These are phyloP conservation scores for Rhagologus leucostigma DNA, from an alignment of 2,113 vertebrate species.

Conservation along the genomic window DNA sequence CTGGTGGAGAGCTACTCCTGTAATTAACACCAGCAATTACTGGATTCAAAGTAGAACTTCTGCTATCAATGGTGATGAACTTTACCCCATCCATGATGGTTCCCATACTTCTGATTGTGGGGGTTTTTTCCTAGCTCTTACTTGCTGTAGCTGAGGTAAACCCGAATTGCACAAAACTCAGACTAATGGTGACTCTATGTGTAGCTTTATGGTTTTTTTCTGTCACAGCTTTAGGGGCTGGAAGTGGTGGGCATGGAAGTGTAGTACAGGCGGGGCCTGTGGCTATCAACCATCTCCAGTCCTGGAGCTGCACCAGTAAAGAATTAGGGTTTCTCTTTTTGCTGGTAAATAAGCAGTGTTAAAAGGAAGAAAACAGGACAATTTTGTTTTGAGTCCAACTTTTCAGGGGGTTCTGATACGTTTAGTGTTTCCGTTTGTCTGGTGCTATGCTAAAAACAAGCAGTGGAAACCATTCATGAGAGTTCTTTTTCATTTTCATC, in stretches of 20 bases:
- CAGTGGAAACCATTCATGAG: neutral
- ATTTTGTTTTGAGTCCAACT: neutral
- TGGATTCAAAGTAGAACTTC: neutral
- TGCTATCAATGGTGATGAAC: neutral
- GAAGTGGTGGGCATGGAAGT: neutral
- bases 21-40: neutral
- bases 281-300: neutral
- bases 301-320: neutral
- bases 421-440: constrained; percentile 25
- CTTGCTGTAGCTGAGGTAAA: neutral
- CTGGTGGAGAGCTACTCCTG: neutral
- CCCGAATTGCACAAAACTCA: neutral
- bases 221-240: neutral
- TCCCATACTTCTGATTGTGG: neutral
- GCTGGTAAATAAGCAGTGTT: neutral
- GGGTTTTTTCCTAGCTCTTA: neutral
- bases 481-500: constrained; percentile 29
- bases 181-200: neutral
- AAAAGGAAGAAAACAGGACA: neutral
- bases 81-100: neutral
- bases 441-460: neutral
- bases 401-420: neutral
- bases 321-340: neutral
- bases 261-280: neutral
- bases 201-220: neutral